phyloP scores from a whole-genome alignment of 1,140 invertebrate genomes.

The Megalopta genalis region DNA sequence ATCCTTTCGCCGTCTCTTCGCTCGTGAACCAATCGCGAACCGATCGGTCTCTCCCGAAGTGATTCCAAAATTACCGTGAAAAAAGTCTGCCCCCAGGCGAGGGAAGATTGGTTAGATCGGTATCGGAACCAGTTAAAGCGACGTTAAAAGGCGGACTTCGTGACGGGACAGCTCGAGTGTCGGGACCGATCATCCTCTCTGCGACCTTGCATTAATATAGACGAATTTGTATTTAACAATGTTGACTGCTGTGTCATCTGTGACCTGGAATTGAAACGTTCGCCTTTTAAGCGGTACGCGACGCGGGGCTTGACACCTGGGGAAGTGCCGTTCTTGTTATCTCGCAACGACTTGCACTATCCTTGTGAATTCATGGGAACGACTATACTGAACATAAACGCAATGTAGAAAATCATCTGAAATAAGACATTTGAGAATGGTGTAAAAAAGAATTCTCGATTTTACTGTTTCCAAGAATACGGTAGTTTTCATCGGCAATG shows the following conservation, averaged over 20 bases:
- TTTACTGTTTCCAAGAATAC: too few relatives aligned
- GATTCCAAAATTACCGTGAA: conserved; percentile 12
- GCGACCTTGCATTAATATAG: not conserved
- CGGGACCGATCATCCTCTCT: not conserved
- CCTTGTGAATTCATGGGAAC: too few relatives aligned
- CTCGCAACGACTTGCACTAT: too few relatives aligned
- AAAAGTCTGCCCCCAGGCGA: not conserved
- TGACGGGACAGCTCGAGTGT: too few relatives aligned
- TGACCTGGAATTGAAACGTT: not conserved
- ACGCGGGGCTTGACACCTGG: not conserved
- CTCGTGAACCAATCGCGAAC: conserved; percentile 1
- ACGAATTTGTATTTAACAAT: not conserved
- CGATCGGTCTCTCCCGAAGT: conserved; percentile 22
- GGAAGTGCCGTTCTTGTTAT: not conserved
- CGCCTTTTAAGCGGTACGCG: too few relatives aligned
- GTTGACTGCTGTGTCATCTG: not conserved
- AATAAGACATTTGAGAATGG: too few relatives aligned
- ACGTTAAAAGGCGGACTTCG: conserved; percentile 57
- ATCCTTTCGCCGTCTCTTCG: too few relatives aligned
- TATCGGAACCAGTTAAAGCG: conserved; percentile 59
- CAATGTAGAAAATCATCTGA: too few relatives aligned
- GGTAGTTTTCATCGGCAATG: too few relatives aligned
- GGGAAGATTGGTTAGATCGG: conserved; percentile 45
- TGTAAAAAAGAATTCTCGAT: too few relatives aligned
- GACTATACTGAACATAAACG: too few relatives aligned